These are phyloP conservation scores for Brachystomella parvula DNA, from an alignment of 1,140 invertebrate genomes.

Conservation along the genomic window DNA sequence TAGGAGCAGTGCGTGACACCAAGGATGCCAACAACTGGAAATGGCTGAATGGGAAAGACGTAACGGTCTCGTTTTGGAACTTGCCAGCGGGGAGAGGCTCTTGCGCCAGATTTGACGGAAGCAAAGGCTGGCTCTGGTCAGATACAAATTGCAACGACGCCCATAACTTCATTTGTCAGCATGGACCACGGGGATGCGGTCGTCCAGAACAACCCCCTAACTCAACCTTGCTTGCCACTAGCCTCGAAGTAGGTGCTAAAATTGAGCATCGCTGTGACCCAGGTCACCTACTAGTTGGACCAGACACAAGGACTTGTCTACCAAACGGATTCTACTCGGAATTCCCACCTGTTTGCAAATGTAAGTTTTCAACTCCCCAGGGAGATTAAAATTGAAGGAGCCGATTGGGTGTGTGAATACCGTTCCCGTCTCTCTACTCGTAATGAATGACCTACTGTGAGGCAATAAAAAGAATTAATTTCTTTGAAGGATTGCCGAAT, in stretches of 20 bases:
- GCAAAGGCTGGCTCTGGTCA: slow-evolving; percentile 89
- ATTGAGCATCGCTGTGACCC: slow-evolving; percentile 78
- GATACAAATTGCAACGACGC: slow-evolving; percentile 78
- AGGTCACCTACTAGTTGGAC: slow-evolving; percentile 78
- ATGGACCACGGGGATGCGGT: slow-evolving; percentile 82
- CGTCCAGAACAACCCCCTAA: slow-evolving; percentile 85
- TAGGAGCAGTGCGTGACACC: slow-evolving; percentile 76
- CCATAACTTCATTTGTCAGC: slow-evolving; percentile 88
- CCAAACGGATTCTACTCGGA: slow-evolving; percentile 89
- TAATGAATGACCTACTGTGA: too few relatives aligned
- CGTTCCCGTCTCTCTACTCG: too few relatives aligned
- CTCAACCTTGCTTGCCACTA: slow-evolving; percentile 66
- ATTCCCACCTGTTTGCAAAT: slow-evolving; percentile 85
- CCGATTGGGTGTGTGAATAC: too few relatives aligned
- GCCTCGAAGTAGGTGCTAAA: slow-evolving; percentile 72
- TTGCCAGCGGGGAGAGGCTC: slow-evolving; percentile 70
- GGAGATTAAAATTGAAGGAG: too few relatives aligned
- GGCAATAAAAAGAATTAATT: too few relatives aligned
- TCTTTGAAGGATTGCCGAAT: too few relatives aligned
- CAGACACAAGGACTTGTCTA: slow-evolving; percentile 69
- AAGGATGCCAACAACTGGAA: slow-evolving; percentile 75
- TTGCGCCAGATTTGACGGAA: slow-evolving; percentile 83
- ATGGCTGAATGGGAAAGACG: slow-evolving; percentile 76
- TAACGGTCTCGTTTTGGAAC: slow-evolving; percentile 88
- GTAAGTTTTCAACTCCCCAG: slow-evolving; percentile 61